Base-by-base conservation (phyloP, 2,113 vertebrate genomes). In the Callocephalon fimbriatum region DNA sequence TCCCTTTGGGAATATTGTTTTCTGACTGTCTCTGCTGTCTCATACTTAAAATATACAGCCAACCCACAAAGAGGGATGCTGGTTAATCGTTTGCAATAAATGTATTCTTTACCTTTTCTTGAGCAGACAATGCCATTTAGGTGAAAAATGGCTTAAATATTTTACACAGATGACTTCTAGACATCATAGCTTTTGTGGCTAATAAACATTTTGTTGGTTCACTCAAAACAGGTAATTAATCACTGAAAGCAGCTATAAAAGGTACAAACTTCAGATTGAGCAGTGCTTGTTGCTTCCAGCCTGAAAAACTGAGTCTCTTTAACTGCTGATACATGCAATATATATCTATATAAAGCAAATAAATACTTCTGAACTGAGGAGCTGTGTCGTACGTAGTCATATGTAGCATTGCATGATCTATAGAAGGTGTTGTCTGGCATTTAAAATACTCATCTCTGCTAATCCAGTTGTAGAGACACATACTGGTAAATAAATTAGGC, bases 1-100 rank as follows among this genome's bases (percentile, higher is more conserved):
- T 91, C 85, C 90, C 75, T 63, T 2, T 42, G 92, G 95, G 95
- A 90, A 67, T 96, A 91, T 96, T 86, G 71, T 81, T 83, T 91
- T 97, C 90, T 96, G 95, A 5, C 81, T 68, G 31, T 59, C 76
- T 85, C 71, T 45, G 59, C 76, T 65, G 62, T 50, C 85, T 58
- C 1, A 1, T 72, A 14, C 58, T 67, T 79, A 65, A 72, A 94
- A 81, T 79, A 44, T 11, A 44, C 27, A 32, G 42, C 51, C 38
- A 66, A 53, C 26, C 44, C 59, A 12, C 54, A 59, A 32, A 38
- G 15, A 77, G 19, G 44, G 81, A 53, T 96, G 54, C 38, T 77
- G 72, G 93, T 82, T 95, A 94, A 95, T 90, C 58, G 54, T 81
- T 95, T 90, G 74, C 51, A 27, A 74, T 92, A 63, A 97, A 56